A percentile compares a stretch with the other conserved stretches of the same genome.
These are phyloP conservation scores for Atrichornis clamosus DNA, from an alignment of 2,113 vertebrate species.

Conservation along the genomic window DNA sequence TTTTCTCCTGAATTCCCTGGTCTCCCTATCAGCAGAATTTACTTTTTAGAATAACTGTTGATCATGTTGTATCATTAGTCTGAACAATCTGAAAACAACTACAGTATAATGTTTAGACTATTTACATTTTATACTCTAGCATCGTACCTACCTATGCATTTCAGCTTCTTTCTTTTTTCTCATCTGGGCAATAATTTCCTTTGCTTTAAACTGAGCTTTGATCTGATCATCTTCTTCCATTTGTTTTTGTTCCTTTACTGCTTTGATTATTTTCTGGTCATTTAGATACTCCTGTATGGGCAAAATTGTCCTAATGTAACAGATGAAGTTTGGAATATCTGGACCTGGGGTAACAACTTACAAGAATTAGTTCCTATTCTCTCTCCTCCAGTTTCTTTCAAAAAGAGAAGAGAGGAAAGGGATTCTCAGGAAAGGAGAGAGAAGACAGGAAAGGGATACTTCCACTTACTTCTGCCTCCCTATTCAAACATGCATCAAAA, in stretches of 20 bases:
- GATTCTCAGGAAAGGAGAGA: neutral
- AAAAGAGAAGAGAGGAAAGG: neutral
- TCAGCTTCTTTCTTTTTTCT: slow-evolving; percentile 83
- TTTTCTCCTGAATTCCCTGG: neutral
- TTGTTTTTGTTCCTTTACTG: slow-evolving; percentile 75
- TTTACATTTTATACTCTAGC: neutral
- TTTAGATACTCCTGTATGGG: slow-evolving; percentile 76
- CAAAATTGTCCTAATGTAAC: neutral
- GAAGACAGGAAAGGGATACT: neutral
- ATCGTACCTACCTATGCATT: slow-evolving; percentile 47
- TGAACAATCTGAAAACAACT: neutral
- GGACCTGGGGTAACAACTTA: neutral
- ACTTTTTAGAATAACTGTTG: neutral
- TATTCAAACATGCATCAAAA: neutral
- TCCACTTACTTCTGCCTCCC: neutral
- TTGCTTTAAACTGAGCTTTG: slow-evolving; percentile 77
- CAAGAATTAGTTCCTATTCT: neutral
- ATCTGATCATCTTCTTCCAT: slow-evolving; percentile 81
- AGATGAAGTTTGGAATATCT: neutral
- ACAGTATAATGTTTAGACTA: neutral
- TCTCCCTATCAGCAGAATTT: neutral
- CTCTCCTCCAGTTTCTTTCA: neutral
- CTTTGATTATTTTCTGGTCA: slow-evolving; percentile 78
- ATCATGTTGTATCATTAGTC: neutral
- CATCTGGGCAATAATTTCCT: slow-evolving; percentile 80